phyloP scores from a whole-genome alignment of 2,888 invertebrate genomes.

The Laspeyria flexula region DNA sequence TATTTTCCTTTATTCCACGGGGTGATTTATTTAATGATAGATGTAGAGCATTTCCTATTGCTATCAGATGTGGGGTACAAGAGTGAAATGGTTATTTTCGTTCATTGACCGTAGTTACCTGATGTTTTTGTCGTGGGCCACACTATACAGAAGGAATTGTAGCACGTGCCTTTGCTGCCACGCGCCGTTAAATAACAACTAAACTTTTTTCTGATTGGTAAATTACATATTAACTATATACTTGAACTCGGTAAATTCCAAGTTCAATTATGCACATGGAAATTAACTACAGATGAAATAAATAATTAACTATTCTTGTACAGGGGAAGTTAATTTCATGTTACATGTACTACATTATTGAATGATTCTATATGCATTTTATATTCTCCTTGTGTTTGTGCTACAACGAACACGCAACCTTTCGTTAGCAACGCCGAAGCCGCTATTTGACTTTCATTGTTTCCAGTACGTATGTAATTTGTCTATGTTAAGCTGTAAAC shows the following conservation, averaged over 20 bases:
- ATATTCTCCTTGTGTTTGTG: too few relatives aligned
- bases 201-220: constrained; percentile 16
- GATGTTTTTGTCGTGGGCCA: constrained; percentile 63
- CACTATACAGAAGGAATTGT: constrained; percentile 38
- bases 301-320: constrained; percentile 24
- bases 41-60: constrained; percentile 44
- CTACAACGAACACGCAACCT: neutral
- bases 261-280: constrained; percentile 1
- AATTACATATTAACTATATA: constrained; percentile 19
- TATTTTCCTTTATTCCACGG: constrained; percentile 37
- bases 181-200: constrained; percentile 35
- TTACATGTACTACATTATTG: too few relatives aligned
- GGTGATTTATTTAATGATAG: constrained; percentile 52
- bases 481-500: constrained; percentile 15
- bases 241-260: too few relatives aligned
- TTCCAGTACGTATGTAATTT: constrained; percentile 16
- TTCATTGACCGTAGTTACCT: constrained; percentile 68
- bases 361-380: too few relatives aligned
- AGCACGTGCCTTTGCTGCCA: constrained; percentile 51
- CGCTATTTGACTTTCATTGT: neutral
- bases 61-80: constrained; percentile 44
- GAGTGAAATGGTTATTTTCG: constrained; percentile 63
- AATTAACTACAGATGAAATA: constrained; percentile 19
- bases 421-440: neutral
- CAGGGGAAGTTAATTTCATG: constrained; percentile 7